phyloP scores from a whole-genome alignment of 2,888 invertebrate species.

The Sesia apiformis region DNA sequence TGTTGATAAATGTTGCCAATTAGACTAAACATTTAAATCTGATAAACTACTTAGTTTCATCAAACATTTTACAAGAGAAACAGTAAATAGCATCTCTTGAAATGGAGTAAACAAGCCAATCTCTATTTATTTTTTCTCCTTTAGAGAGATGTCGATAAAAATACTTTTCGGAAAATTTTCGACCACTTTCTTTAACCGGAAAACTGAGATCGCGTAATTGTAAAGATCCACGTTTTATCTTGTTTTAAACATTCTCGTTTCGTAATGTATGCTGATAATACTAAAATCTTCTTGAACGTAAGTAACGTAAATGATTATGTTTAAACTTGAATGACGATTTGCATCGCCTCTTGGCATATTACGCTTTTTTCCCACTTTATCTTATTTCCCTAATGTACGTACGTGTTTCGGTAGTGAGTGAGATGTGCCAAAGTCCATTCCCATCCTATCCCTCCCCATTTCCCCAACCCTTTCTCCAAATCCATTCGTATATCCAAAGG shows the following conservation, averaged over 20 bases:
- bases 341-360: too few species aligned
- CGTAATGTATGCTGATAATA: too few species aligned
- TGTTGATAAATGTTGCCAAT: not conserved
- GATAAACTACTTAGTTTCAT: not conserved
- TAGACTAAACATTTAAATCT: not conserved
- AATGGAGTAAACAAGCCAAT: not conserved
- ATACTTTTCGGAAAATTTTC: not conserved
- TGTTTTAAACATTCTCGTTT: not conserved
- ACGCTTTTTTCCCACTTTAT: too few species aligned
- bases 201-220: not conserved
- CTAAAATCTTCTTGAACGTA: too few species aligned
- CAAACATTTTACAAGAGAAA: not conserved
- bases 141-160: not conserved
- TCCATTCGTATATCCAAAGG: too few species aligned
- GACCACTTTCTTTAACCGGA: not conserved
- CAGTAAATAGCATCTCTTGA: not conserved
- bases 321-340: too few species aligned
- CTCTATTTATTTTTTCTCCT: not conserved
- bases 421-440: too few species aligned
- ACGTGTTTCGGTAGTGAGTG: too few species aligned
- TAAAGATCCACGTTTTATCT: not conserved
- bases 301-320: too few species aligned
- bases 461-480: too few species aligned
- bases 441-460: too few species aligned
- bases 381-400: too few species aligned